Base-by-base conservation (phyloP, 2,113 vertebrate genomes). In the Mirza zaza region DNA sequence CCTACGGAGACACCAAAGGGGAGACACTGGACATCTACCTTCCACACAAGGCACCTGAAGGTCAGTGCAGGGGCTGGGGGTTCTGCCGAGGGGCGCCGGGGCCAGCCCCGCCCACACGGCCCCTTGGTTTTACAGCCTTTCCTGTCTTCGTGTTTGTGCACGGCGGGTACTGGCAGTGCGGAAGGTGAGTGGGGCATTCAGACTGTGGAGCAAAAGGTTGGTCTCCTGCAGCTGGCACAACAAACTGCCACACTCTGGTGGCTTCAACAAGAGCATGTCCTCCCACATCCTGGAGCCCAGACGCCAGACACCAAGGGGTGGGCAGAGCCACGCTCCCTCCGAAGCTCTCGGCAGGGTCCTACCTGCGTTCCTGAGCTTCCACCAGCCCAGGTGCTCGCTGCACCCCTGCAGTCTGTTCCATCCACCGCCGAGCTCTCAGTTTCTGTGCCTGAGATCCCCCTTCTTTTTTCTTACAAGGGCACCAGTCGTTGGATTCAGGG, bases 91-190 rank as follows among this genome's bases (percentile, higher is more conserved):
- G 80, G 3, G 42, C 45, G 4, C 87, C 0, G 32, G 0, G 10
- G 79, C 36, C 0, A 0, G 14, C 39, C 88, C 52, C 1, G 12
- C 63, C 29, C 25, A 27, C 21, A 0, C 0, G 0, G 50, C 10
- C 36, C 6, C 71, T 11, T 29, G 93, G 32, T 98, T 42, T 97
- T 96, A 18, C 98, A 99, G 99, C 98, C 50, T 98, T 98, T 34
- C 98, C 99, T 0, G 96, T 99, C 48, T 98, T 99, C 17, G 95
- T 99, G 96, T 99, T 99, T 96, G 27, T 99, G 23, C 99, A 99
- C 0, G 99, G 99, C 1, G 99, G 99, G 10, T 99, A 99, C 98
- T 99, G 99, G 99, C 99, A 99, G 98, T 98, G 98, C 25, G 96
- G 99, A 93, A 99, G 99, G 99, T 99, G 97, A 96, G 98, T 67